Conservation (phyloP, 2,113 vertebrate species). For the Callaeas wilsoni region DNA sequence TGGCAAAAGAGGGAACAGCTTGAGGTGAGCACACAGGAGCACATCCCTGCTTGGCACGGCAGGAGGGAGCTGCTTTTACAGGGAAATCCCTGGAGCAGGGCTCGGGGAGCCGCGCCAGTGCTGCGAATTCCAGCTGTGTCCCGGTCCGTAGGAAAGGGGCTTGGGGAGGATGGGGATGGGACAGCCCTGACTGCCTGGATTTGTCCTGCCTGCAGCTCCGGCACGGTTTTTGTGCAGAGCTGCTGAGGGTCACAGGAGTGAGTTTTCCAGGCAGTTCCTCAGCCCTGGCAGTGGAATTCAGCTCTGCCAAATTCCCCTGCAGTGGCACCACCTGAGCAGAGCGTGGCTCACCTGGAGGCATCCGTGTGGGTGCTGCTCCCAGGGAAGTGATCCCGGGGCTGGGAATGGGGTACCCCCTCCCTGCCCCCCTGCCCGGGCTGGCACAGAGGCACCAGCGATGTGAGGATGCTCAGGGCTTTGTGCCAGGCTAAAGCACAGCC, state of each 20-base stretch:
- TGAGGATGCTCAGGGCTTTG: background rate
- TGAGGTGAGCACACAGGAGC: accelerated
- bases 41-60: background rate
- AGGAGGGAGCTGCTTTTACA: background rate
- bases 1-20: background rate
- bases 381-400: background rate
- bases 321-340: accelerated
- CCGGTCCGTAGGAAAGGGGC: background rate
- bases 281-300: background rate
- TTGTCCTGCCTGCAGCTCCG: background rate
- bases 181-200: background rate
- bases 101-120: background rate
- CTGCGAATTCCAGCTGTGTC: background rate
- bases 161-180: no score
- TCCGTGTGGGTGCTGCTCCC: background rate
- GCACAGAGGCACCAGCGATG: background rate
- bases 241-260: background rate
- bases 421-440: background rate
- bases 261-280: background rate
- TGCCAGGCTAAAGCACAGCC: background rate
- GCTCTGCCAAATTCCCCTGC: background rate
- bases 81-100: background rate
- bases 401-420: background rate
- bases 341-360: background rate
- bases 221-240: background rate